phyloP scores from a whole-genome alignment of 2,113 vertebrate genomes.

The Polyodon spathula region DNA sequence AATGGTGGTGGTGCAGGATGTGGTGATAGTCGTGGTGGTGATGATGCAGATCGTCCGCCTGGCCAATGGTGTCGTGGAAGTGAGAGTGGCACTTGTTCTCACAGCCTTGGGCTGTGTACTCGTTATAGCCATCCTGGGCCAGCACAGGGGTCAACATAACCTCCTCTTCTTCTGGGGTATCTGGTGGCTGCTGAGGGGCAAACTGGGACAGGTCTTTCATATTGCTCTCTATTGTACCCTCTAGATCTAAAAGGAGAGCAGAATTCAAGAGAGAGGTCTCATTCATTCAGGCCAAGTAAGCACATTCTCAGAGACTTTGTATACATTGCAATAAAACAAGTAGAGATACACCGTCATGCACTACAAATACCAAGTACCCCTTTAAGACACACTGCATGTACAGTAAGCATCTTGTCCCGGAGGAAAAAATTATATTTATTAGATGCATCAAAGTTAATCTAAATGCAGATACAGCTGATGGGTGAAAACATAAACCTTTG shows the following conservation, averaged over 20 bases:
- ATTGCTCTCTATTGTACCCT: conserved; percentile 30
- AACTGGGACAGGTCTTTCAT: conserved; percentile 55
- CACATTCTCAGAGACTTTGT: conserved; percentile 88
- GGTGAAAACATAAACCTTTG: too few relatives aligned
- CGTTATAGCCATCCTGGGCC: conserved; percentile 53
- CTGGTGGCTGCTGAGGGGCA: conserved; percentile 52
- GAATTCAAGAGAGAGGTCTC: too few relatives aligned
- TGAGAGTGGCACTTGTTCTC: conserved; percentile 73
- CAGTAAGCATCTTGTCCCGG: too few relatives aligned
- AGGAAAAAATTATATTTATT: too few relatives aligned
- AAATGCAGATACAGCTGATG: too few relatives aligned
- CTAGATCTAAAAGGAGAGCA: conserved; percentile 44
- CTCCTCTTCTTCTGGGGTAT: conserved; percentile 61
- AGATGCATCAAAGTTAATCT: too few relatives aligned
- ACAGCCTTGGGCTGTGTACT: conserved; percentile 66
- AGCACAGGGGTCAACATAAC: conserved; percentile 68
- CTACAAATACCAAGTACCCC: too few relatives aligned
- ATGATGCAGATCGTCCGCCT: conserved; percentile 66
- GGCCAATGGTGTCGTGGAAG: conserved; percentile 64
- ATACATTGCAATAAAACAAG: too few relatives aligned
- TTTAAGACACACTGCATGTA: too few relatives aligned
- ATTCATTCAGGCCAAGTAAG: conserved; percentile 52
- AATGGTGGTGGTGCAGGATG: conserved; percentile 70
- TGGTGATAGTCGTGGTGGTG: conserved; percentile 73
- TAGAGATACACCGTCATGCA: too few relatives aligned